Base-by-base conservation (phyloP, 2,797 vertebrate genomes). In the Loris lydekkerianus region DNA sequence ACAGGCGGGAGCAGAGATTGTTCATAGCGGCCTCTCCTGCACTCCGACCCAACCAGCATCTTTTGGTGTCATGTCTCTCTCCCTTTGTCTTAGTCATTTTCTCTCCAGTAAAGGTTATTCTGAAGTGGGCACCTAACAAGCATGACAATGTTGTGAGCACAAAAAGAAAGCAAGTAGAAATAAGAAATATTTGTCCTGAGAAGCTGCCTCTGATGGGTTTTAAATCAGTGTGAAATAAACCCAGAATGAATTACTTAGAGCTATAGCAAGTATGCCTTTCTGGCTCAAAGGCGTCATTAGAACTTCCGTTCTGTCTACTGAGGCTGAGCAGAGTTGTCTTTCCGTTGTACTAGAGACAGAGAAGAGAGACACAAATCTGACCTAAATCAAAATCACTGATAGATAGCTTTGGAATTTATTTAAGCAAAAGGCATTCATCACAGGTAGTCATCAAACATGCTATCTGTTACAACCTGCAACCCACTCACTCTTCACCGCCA, bases 61-160 rank as follows among this genome's bases (percentile, higher is more conserved):
- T 83, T 89, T 63, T 5, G 5, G 67, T 72, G 92, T 93, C 96
- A 87, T 56, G 72, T 75, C 75, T 96, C 88, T 80, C 84, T 95
- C 90, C 93, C 97, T 97, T 63, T 75, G 97, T 97, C 96, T 98
- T 96, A 98, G 95, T 93, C 98, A 97, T 97, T 94, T 80, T 97
- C 89, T 97, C 96, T 87, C 96, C 67, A 65, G 67, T 53, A 78
- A 95, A 96, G 90, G 46, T 95, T 90, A 72, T 69, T 82, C 56
- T 37, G 43, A 85, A 94, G 73, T 15, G 18, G 63, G 63, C 11
- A 49, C n/a, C 69, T 85, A 92, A 95, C 87, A 78, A 96, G 61
- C 15, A 69, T 81, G 92, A 82, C 65, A 84, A 53, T 78, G 61
- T 78, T 73, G 58, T 9, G 58, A 82, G 72, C 67, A 75, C 86